A percentile compares a stretch with the other conserved stretches of the same genome.
phyloP scores from a whole-genome alignment of 1,140 invertebrate species.

The Drosophila virilis region DNA sequence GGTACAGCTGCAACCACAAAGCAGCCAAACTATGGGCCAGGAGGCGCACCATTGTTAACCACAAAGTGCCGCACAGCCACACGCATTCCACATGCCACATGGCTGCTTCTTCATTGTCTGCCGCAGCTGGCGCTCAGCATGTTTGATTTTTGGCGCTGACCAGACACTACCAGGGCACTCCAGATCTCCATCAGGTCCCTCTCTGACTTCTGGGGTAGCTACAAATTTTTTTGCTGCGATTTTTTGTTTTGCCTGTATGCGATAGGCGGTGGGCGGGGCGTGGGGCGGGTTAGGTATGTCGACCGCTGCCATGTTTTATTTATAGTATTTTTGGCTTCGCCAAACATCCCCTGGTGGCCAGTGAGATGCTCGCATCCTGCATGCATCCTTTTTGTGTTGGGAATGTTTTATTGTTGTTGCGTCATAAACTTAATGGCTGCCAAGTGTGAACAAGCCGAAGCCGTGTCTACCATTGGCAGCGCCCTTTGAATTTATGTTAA shows the following conservation, averaged over 20 bases:
- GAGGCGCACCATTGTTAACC: conserved; percentile 72
- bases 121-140: conserved; percentile 64
- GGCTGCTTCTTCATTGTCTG: conserved; percentile 64
- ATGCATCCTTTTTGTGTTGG: conserved; percentile 59
- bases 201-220: conserved; percentile 32
- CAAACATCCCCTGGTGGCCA: conserved; percentile 76
- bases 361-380: conserved; percentile 45
- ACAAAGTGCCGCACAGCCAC: conserved; percentile 50
- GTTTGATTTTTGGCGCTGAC: conserved; percentile 70
- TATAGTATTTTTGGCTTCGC: conserved; percentile 69
- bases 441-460: conserved; percentile 72
- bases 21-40: conserved; percentile 64
- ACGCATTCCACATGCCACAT: conserved; percentile 25
- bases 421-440: conserved; percentile 81
- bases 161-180: conserved; percentile 57
- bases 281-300: conserved; percentile 18
- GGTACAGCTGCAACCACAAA: conserved; percentile 57
- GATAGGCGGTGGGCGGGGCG: not conserved
- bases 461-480: conserved; percentile 25
- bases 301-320: conserved; percentile 77
- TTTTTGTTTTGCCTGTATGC: conserved; percentile 24
- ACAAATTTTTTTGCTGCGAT: conserved; percentile 47
- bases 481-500: conserved; percentile 75
- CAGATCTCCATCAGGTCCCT: conserved; percentile 6
- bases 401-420: conserved; percentile 78